Evolutionary conservation across 2,888 invertebrate genomes (phyloP).

Genomic region (Neuroscelio doddi): DNA sequence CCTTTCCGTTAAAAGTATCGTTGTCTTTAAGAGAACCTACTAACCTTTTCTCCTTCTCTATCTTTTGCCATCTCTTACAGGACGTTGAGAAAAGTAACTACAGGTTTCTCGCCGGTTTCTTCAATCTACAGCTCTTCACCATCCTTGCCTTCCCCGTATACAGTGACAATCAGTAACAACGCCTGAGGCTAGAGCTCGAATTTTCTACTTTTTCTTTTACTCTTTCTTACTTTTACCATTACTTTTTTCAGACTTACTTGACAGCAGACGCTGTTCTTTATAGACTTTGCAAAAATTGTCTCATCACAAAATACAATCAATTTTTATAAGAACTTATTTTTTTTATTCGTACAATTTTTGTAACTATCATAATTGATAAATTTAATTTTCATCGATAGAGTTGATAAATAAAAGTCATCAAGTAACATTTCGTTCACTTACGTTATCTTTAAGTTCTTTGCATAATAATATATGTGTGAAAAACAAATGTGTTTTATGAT

Average conservation of each 20-base stretch:
- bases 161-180: slow-evolving; percentile 54
- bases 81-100: slow-evolving; percentile 21
- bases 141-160: slow-evolving; percentile 25
- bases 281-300: background rate
- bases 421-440: no score
- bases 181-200: slow-evolving; percentile 42
- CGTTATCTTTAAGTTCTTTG: no score
- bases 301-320: background rate
- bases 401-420: no score
- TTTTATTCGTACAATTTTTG: background rate
- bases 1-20: slow-evolving; percentile 12
- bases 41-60: slow-evolving; percentile 7
- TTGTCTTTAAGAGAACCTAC: slow-evolving; percentile 16
- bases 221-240: slow-evolving; percentile 25
- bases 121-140: slow-evolving; percentile 26
- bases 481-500: background rate
- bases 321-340: slow-evolving; percentile 3
- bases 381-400: no score
- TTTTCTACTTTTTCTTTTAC: slow-evolving; percentile 40
- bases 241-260: slow-evolving; percentile 17
- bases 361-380: background rate
- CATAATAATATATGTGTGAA: no score
- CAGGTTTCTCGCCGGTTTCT: slow-evolving; percentile 32
- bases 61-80: slow-evolving; percentile 7
- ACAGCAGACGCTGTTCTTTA: slow-evolving; percentile 9